phyloP scores from a whole-genome alignment of 2,113 vertebrate species.

The Panurus biarmicus region DNA sequence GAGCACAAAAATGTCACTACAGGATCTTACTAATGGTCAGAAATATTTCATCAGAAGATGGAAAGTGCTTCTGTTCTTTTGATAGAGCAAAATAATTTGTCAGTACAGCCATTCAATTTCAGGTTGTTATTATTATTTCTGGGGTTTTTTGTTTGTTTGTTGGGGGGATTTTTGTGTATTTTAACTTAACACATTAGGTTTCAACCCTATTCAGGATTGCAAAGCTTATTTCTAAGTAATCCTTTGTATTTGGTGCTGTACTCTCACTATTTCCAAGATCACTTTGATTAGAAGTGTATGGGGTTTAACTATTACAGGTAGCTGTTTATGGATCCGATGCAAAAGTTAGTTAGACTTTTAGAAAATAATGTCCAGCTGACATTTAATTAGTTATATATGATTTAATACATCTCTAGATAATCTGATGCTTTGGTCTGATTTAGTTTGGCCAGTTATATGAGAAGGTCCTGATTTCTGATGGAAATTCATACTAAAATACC shows the following conservation, averaged over 20 bases:
- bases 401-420: neutral
- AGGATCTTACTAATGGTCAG: neutral
- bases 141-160: neutral
- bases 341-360: neutral
- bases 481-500: neutral
- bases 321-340: neutral
- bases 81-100: neutral
- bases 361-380: neutral
- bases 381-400: neutral
- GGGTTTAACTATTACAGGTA: neutral
- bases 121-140: neutral
- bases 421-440: neutral
- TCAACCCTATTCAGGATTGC: neutral
- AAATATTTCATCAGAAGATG: neutral
- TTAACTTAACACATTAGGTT: neutral
- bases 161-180: neutral
- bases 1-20: neutral
- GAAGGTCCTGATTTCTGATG: neutral
- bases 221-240: neutral
- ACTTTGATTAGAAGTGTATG: neutral
- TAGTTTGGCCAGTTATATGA: neutral
- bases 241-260: neutral
- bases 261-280: neutral
- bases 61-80: neutral
- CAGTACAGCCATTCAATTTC: neutral